Conservation (phyloP, 2,888 invertebrate genomes). For the Orthosia gracilis region DNA sequence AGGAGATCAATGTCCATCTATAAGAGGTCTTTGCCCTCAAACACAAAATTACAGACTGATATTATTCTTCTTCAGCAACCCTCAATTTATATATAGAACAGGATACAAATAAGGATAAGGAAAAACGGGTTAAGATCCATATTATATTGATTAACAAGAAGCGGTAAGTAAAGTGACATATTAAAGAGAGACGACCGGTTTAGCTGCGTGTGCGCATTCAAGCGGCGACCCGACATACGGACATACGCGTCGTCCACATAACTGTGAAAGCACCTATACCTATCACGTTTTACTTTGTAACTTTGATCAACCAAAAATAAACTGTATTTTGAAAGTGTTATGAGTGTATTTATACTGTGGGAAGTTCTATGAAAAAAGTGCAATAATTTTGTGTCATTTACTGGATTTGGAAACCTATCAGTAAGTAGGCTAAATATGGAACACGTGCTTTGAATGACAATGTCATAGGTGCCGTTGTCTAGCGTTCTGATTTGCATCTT, state of each 20-base stretch:
- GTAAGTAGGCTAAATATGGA: constrained; percentile 60
- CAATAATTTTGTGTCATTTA: constrained; percentile 18
- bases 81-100: neutral
- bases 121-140: neutral
- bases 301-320: neutral
- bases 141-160: constrained; percentile 34
- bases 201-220: constrained; percentile 54
- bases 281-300: constrained; percentile 45
- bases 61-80: neutral
- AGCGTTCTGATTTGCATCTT: constrained; percentile 32
- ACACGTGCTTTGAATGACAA: constrained; percentile 50
- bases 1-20: neutral
- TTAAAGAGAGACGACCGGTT: constrained; percentile 53
- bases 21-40: neutral
- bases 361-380: constrained; percentile 10
- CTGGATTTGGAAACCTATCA: constrained; percentile 31
- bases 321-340: neutral
- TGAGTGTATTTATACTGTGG: constrained; percentile 34
- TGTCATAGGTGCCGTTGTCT: constrained; percentile 30
- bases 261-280: constrained; percentile 48
- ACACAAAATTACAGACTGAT: neutral
- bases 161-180: constrained; percentile 30
- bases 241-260: constrained; percentile 49
- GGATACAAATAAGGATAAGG: neutral
- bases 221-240: constrained; percentile 28